Evolutionary conservation across 2,888 invertebrate genomes (phyloP).

Genomic region (Cephus pygmeus): DNA sequence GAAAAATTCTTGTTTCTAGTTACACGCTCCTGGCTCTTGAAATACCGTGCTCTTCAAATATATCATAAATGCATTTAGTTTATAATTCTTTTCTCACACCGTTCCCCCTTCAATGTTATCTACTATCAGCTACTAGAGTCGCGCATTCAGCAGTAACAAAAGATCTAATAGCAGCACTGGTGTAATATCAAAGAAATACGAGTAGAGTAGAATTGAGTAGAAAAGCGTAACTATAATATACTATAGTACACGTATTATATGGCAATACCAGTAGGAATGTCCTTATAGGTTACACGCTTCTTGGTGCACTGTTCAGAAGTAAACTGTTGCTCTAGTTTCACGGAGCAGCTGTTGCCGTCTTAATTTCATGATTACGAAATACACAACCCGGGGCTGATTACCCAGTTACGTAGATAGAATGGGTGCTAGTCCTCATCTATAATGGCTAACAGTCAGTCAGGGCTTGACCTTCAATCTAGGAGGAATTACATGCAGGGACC

Average conservation of each 20-base stretch:
- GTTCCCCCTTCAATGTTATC: not conserved
- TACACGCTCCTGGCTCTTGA: too few species aligned
- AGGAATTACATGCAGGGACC: not conserved
- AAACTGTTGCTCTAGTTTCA: not conserved
- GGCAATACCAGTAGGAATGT: not conserved
- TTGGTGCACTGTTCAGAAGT: not conserved
- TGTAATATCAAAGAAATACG: not conserved
- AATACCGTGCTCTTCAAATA: not conserved
- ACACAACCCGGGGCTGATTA: not conserved
- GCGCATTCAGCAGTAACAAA: not conserved
- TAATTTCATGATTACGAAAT: not conserved
- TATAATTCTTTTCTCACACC: too few species aligned
- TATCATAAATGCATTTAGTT: not conserved
- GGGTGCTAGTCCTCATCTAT: not conserved
- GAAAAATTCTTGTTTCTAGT: too few species aligned
- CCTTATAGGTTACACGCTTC: not conserved
- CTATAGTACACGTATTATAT: not conserved
- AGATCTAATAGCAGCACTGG: not conserved
- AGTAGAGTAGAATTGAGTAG: not conserved
- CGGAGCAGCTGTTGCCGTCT: not conserved
- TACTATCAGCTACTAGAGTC: not conserved
- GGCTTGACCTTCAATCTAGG: constrained; percentile 11
- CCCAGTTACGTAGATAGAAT: not conserved
- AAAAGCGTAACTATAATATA: not conserved
- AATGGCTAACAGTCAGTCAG: not conserved